Conservation (phyloP, 2,113 vertebrate species). For the Chloroceryle aenea region DNA sequence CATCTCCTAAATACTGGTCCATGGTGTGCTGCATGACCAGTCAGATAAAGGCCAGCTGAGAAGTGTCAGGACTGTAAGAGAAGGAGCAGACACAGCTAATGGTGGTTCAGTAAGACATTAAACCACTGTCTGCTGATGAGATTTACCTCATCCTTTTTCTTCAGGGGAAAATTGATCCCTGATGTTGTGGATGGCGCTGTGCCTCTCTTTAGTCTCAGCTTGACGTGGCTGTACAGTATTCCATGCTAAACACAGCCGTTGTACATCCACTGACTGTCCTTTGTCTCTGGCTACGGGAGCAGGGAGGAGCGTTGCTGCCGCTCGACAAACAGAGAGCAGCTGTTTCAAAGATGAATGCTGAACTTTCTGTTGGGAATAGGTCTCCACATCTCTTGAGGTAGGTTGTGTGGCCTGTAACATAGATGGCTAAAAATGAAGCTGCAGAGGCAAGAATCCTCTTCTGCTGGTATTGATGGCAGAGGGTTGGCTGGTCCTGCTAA, state of each 20-base stretch:
- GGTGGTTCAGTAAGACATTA: neutral
- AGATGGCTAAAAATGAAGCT: neutral
- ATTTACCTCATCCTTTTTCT: neutral
- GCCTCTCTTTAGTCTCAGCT: neutral
- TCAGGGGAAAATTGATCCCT: neutral
- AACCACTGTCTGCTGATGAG: neutral
- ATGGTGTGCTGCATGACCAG: neutral
- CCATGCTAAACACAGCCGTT: neutral
- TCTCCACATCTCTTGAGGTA: neutral
- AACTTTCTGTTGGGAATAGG: neutral
- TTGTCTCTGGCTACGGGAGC: fast-evolving
- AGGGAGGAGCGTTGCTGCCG: neutral
- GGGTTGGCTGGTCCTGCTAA: neutral
- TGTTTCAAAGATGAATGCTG: neutral
- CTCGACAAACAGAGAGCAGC: neutral
- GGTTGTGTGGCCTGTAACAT: neutral
- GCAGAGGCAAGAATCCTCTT: neutral
- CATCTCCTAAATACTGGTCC: neutral
- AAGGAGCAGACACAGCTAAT: neutral
- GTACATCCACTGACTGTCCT: neutral
- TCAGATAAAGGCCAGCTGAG: neutral
- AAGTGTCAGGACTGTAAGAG: neutral
- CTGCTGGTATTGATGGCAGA: neutral
- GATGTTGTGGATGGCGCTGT: neutral
- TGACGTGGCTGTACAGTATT: neutral